Evolutionary conservation across 2,888 invertebrate genomes (phyloP).

Genomic region (Pammene aurita): DNA sequence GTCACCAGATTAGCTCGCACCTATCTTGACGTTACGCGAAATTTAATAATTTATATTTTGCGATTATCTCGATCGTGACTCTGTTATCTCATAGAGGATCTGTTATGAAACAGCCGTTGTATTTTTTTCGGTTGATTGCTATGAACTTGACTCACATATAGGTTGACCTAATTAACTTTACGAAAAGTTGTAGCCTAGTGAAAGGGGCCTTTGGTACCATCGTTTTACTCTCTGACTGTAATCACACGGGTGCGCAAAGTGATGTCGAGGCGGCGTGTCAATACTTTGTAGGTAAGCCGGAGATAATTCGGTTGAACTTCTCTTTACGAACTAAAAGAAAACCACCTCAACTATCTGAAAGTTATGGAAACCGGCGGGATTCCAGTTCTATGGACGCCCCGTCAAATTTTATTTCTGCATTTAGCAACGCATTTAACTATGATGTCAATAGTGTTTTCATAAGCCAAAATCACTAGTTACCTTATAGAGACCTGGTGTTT

Average conservation of each 20-base stretch:
- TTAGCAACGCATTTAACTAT: background rate
- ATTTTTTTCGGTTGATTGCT: constrained; percentile 53
- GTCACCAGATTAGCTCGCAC: constrained; percentile 65
- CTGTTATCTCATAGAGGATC: constrained; percentile 52
- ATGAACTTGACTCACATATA: constrained; percentile 40
- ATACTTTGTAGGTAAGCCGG: too few species aligned
- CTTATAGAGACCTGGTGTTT: too few species aligned
- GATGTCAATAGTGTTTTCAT: too few species aligned
- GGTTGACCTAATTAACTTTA: constrained; percentile 4
- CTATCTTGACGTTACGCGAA: constrained; percentile 79
- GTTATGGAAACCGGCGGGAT: too few species aligned
- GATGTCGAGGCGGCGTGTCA: too few species aligned
- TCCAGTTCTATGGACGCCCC: too few species aligned
- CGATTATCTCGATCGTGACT: constrained; percentile 56
- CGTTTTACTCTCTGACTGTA: background rate
- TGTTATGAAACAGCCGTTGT: constrained; percentile 46
- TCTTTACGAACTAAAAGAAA: too few species aligned
- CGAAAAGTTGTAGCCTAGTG: background rate
- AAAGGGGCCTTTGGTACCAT: background rate
- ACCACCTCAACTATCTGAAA: too few species aligned
- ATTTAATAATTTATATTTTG: constrained; percentile 75
- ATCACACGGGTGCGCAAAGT: too few species aligned
- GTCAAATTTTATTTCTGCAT: background rate
- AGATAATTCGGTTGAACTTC: too few species aligned
- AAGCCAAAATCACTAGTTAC: too few species aligned